These are phyloP conservation scores for Rhopilema esculentum DNA, from an alignment of 30 jellyfish, hydroid and myxozoan species.

Conservation along the genomic window DNA sequence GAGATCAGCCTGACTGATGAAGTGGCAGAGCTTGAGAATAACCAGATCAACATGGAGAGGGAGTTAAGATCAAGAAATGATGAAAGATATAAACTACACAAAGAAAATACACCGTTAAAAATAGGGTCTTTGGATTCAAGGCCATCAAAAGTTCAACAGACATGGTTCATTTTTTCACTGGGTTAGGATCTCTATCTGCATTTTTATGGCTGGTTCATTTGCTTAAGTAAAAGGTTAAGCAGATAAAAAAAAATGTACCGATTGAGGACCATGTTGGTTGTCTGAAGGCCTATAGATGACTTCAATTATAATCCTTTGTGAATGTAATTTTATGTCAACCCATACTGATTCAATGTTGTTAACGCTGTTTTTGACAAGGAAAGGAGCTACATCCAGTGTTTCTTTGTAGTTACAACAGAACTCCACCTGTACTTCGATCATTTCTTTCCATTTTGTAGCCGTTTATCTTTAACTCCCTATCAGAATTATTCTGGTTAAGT, in stretches of 20 bases:
- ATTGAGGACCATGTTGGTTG: conserved; percentile 29
- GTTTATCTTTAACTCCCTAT: conserved; percentile 42
- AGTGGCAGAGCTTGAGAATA: conserved; percentile 14
- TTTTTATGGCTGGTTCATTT: conserved; percentile 31
- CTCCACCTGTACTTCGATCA: conserved; percentile 50
- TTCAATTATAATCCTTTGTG: too few species aligned
- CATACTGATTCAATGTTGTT: conserved; percentile 54
- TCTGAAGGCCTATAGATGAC: too few species aligned
- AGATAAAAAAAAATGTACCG: not conserved
- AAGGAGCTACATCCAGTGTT: conserved; percentile 52
- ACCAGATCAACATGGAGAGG: not conserved
- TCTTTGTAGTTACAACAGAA: conserved; percentile 48
- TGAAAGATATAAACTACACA: conserved; percentile 23
- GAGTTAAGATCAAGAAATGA: conserved; percentile 21
- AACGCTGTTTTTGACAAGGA: conserved; percentile 26
- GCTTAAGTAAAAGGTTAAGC: conserved; percentile 1
- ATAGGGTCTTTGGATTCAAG: conserved; percentile 32
- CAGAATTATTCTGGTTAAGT: conserved; percentile 43
- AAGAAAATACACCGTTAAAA: conserved; percentile 5
- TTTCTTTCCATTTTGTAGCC: conserved; percentile 51
- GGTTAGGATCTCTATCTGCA: conserved; percentile 30
- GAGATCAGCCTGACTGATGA: conserved; percentile 6
- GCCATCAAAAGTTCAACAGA: conserved; percentile 25
- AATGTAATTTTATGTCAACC: too few species aligned
- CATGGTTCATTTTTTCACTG: conserved; percentile 35